Conservation (phyloP, 2,888 invertebrate genomes). For the Pseudeuparius sepicola region DNA sequence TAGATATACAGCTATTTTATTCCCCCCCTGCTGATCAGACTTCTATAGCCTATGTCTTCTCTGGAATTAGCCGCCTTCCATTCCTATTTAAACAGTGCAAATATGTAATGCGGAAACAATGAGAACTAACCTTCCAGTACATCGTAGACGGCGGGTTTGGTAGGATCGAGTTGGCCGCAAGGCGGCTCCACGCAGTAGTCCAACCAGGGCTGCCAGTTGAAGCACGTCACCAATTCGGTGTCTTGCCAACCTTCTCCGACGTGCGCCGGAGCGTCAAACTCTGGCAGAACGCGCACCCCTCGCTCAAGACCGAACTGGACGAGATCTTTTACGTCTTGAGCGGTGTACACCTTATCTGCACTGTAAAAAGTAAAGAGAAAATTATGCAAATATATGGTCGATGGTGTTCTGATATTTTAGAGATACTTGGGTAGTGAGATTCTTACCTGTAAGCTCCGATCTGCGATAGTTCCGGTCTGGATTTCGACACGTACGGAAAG, state of each 20-base stretch:
- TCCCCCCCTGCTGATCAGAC: no score
- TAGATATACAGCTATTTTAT: no score
- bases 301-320: slow-evolving; percentile 33
- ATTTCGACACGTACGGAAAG: slow-evolving; percentile 75
- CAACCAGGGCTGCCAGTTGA: slow-evolving; percentile 66
- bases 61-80: no score
- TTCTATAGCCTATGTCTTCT: no score
- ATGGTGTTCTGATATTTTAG: no score
- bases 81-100: no score
- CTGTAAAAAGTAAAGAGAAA: no score
- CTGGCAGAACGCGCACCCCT: slow-evolving; percentile 81
- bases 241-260: slow-evolving; percentile 81
- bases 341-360: slow-evolving; percentile 54
- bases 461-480: slow-evolving; percentile 59
- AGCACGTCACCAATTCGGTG: slow-evolving; percentile 54
- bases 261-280: slow-evolving; percentile 87
- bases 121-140: slow-evolving; percentile 41
- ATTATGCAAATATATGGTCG: no score
- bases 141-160: slow-evolving; percentile 57
- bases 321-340: slow-evolving; percentile 23
- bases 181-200: slow-evolving; percentile 71
- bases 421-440: no score
- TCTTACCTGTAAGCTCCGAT: slow-evolving; percentile 78
- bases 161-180: slow-evolving; percentile 74
- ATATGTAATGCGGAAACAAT: not conserved